These are phyloP conservation scores for Nymphalis c-album DNA, from an alignment of 2,888 invertebrate genomes.

Conservation along the genomic window DNA sequence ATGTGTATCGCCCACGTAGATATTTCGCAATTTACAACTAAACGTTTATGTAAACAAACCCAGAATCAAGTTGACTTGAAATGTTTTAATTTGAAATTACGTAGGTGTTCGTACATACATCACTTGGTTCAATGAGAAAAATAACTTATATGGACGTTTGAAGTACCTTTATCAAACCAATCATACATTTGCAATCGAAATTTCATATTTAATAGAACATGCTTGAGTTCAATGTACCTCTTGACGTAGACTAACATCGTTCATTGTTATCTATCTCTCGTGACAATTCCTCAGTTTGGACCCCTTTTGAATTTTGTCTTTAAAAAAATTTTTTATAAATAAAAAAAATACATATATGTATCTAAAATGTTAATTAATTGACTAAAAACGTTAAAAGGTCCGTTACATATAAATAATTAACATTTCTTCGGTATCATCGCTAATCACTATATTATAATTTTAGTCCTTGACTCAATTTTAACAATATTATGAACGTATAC, in stretches of 20 bases:
- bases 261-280: background rate
- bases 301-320: no score
- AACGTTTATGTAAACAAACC: slow-evolving; percentile 14
- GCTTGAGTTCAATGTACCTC: background rate
- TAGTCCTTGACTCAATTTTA: slow-evolving; percentile 32
- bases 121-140: background rate
- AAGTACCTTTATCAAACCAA: no score
- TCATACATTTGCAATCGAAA: no score
- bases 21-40: slow-evolving; percentile 13
- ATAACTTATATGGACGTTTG: background rate
- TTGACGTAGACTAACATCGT: background rate
- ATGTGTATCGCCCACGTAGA: slow-evolving; percentile 11
- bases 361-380: no score
- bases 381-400: background rate
- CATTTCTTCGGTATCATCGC: background rate
- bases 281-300: no score
- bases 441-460: slow-evolving; percentile 2
- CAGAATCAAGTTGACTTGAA: slow-evolving; percentile 9
- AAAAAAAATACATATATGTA: no score
- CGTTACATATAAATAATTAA: background rate
- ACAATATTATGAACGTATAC: slow-evolving; percentile 10
- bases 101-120: background rate
- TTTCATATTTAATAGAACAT: background rate
- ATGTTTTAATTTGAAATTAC: background rate
- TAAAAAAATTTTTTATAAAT: no score